Base-by-base conservation (phyloP, 2,113 vertebrate species). In the Zosterops japonicus region DNA sequence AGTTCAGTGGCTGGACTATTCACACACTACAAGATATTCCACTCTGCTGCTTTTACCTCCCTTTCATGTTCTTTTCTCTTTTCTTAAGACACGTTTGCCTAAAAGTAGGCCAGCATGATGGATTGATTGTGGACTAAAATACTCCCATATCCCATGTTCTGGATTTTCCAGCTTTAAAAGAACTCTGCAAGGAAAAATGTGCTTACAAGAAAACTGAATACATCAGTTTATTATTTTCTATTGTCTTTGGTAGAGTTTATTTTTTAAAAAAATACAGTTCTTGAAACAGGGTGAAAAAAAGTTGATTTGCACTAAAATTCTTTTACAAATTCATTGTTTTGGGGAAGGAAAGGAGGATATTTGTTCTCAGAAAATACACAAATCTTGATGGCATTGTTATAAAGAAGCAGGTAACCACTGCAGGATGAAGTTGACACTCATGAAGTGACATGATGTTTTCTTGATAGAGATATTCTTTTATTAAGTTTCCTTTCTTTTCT, bases 121-220 rank as follows among this genome's bases (percentile, higher is more conserved):
- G 95, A 92, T 87, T 91, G 90, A 93, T 91, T 83, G 60, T 87
- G 50, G 46, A 95, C 69, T 89, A 78, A 91, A 96, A 96, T 83
- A 75, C 47, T 81, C 89, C 82, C 70, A 52, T 71, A 93, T 93
- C 53, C 53, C 28, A 41, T 78, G 53, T 71, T 87, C 74, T 93
- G 78, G 46, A 83, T 89, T 91, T 95, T 88, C 64, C 67, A 86
- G 28, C 49, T 96, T 80, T 89, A 77, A 93, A 93, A 74, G 52
- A 39, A 56, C 18, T 70, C 61, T 82, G 65, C 71, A 46, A 72
- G 71, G 93, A 91, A 79, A 70, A 72, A 27, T 25, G 64, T 74
- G 46, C 77, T 88, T 81, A 93, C 27, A 89, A 72, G 63, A 88
- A 90, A 94, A 49, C 11, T 23, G 57, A 52, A n/a, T n/a, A n/a